Conservation (phyloP, 2,113 vertebrate genomes). For the Spheniscus mendiculus region DNA sequence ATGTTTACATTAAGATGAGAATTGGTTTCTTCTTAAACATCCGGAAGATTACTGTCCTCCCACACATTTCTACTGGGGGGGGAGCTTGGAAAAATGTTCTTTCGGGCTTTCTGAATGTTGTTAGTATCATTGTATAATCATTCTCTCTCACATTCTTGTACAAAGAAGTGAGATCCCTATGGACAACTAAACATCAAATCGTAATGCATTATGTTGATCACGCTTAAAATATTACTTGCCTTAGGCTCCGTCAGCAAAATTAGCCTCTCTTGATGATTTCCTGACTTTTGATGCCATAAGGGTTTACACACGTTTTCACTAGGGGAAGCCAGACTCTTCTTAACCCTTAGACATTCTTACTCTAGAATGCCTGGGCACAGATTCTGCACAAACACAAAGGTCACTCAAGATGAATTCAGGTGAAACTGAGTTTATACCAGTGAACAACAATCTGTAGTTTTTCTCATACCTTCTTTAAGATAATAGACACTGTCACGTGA, state of each 20-base stretch:
- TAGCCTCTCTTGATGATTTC: background rate
- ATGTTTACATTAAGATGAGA: background rate
- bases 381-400: background rate
- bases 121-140: background rate
- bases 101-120: background rate
- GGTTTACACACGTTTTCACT: background rate
- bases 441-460: background rate
- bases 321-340: background rate
- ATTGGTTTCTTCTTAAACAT: background rate
- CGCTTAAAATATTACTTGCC: slow-evolving; percentile 16
- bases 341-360: background rate
- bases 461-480: background rate
- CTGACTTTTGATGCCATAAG: background rate
- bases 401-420: background rate
- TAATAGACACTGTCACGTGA: background rate
- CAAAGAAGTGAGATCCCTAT: background rate
- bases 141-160: background rate
- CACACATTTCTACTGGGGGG: background rate
- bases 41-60: background rate
- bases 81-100: background rate
- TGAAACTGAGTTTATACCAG: background rate
- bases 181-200: background rate
- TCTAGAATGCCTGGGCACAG: background rate
- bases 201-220: background rate
- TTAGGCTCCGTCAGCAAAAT: slow-evolving; percentile 32